Conservation (phyloP, 1,140 invertebrate genomes). For the Trissolcus basalis region DNA sequence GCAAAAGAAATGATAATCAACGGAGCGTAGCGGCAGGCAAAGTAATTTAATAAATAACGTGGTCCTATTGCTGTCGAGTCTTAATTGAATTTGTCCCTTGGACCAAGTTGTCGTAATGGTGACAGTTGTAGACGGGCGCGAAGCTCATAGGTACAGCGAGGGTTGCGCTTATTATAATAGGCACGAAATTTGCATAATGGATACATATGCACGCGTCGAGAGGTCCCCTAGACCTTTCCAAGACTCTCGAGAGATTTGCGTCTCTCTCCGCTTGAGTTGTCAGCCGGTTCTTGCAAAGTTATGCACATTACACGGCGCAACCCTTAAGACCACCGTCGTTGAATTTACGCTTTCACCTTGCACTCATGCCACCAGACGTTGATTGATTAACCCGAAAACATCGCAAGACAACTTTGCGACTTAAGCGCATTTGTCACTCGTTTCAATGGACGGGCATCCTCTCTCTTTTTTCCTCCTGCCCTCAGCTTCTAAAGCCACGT, state of each 20-base stretch:
- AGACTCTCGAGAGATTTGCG: slow-evolving; percentile 47
- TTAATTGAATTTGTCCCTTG: slow-evolving; percentile 72
- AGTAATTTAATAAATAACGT: slow-evolving; percentile 57
- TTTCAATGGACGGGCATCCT: slow-evolving; percentile 3
- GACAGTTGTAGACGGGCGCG: slow-evolving; percentile 67
- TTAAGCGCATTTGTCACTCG: slow-evolving; percentile 51
- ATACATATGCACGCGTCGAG: slow-evolving; percentile 73
- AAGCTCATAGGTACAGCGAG: slow-evolving; percentile 63
- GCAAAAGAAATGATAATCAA: too few species aligned
- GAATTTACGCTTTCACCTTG: slow-evolving; percentile 43
- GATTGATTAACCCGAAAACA: slow-evolving; percentile 51
- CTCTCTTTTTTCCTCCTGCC: background rate
- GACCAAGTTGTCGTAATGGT: slow-evolving; percentile 69
- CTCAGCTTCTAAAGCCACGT: background rate
- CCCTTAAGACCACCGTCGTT: slow-evolving; percentile 43
- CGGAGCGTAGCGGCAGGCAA: slow-evolving; percentile 13
- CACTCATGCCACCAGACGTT: slow-evolving; percentile 17
- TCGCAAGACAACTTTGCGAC: slow-evolving; percentile 29
- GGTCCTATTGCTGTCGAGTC: slow-evolving; percentile 65
- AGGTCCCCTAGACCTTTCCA: slow-evolving; percentile 57
- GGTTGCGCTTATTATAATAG: slow-evolving; percentile 75
- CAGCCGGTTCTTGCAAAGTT: slow-evolving; percentile 73
- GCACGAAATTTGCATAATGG: slow-evolving; percentile 74
- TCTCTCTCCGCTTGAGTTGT: slow-evolving; percentile 69
- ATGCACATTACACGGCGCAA: slow-evolving; percentile 65